Evolutionary conservation across 2,113 vertebrate genomes (phyloP), one percentile per base, ranked within the genome.

Genomic region (Percina caprodes): DNA sequence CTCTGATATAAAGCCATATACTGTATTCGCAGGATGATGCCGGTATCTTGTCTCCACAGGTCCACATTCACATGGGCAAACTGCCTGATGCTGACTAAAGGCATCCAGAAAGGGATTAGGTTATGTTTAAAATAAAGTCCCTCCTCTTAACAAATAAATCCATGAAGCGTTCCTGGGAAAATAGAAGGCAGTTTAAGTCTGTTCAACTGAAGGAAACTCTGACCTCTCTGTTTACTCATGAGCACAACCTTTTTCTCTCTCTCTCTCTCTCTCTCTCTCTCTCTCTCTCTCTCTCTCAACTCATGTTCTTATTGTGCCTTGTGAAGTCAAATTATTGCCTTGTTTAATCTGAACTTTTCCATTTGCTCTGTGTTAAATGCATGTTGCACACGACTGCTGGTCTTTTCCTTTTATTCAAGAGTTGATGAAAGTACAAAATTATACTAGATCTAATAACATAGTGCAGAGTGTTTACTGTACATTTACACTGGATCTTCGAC

Each of bases 191-290:
- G 61, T 55, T 83, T 79, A 21, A 62, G 52, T 70, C 58, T 35
- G 16, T 59, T 67, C 62, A 69, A 21, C 61, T 74, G 79, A 81
- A 78, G 76, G 76, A 88, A 83, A 92, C 88, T 78, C 63, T 85
- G 58, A 56, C 51, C 2, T 24, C 84, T 75, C 86, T 88, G 86
- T 90, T 74, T 83, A 54, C 52, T 49, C 46, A 12, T 0, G 12
- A 66, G 70, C 46, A 77, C 33, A 67, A 30, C 26, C 12, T 6
- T 42, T 33, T 62, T 39, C 35, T 39, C 1, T 0, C 71, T 58
- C 46, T 49, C 61, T 49, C 39, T 26, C 19, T 26, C 45, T 39
- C 30, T 45, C 2, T 19, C 45, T 42, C 3, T 35, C 33, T 33
- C 33, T 33, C n/a, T n/a, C n/a, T 33, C 6, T 35, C 33, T 35